Evolutionary conservation across 2,888 invertebrate genomes (phyloP).

Genomic region (Heliconius cydno): DNA sequence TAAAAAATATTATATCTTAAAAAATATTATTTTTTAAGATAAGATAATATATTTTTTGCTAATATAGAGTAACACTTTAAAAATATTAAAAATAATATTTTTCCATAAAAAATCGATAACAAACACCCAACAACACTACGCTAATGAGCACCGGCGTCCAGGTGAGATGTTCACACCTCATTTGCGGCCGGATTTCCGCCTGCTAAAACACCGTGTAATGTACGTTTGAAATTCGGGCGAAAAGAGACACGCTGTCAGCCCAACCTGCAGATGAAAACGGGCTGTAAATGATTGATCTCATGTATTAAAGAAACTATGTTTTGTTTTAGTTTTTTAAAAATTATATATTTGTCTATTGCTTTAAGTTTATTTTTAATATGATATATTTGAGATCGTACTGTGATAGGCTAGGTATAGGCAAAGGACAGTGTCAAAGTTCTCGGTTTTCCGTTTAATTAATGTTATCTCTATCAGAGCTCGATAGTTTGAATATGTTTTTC

Average conservation of each 20-base stretch:
- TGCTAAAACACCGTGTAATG: constrained; percentile 74
- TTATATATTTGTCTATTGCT: not conserved
- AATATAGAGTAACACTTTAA: too few relatives aligned
- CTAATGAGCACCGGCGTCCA: constrained; percentile 71
- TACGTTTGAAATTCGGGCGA: constrained; percentile 50
- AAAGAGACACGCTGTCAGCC: constrained; percentile 29
- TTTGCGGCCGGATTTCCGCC: constrained; percentile 77
- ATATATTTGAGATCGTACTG: too few relatives aligned
- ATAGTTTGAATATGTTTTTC: too few relatives aligned
- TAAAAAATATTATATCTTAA: too few relatives aligned
- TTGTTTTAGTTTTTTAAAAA: not conserved
- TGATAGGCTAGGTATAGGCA: too few relatives aligned
- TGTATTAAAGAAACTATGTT: not conserved
- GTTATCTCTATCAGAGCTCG: too few relatives aligned
- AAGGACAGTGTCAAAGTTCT: too few relatives aligned
- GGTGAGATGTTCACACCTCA: constrained; percentile 79
- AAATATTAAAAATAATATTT: too few relatives aligned
- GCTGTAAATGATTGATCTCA: constrained; percentile 14
- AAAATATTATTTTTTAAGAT: too few relatives aligned
- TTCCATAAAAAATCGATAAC: constrained; percentile 31
- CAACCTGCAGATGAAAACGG: constrained; percentile 16
- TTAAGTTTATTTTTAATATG: not conserved
- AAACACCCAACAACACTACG: constrained; percentile 51
- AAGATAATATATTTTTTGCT: too few relatives aligned
- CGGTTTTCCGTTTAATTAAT: too few relatives aligned